Percentiles rank a stretch among this genome's conserved stretches.
Evolutionary conservation across 2,113 vertebrate genomes (phyloP).

Genomic region (Amazona guildingii): DNA sequence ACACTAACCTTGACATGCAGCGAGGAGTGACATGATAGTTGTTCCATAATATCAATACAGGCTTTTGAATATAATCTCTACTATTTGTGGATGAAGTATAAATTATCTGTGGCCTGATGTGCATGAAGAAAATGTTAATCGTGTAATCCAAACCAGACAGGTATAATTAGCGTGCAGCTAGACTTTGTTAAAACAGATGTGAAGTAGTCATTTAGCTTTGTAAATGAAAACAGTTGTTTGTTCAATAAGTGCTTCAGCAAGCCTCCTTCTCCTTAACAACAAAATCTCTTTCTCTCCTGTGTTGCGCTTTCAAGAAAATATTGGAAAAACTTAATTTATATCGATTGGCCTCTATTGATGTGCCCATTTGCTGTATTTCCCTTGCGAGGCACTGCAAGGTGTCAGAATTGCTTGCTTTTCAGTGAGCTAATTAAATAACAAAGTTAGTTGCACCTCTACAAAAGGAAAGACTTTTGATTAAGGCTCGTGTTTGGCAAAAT

Average conservation of each 20-base stretch:
- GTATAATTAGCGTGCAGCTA: background rate
- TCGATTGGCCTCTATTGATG: background rate
- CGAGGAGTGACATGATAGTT: background rate
- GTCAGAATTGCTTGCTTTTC: background rate
- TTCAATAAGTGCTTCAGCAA: background rate
- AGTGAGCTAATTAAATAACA: background rate
- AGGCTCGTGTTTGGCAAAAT: background rate
- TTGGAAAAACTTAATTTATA: background rate
- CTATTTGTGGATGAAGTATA: background rate
- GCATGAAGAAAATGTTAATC: background rate
- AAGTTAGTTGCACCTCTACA: background rate
- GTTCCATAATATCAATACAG: rapidly evolving
- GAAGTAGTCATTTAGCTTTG: background rate
- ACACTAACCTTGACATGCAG: background rate
- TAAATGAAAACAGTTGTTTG: background rate
- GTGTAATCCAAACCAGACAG: background rate
- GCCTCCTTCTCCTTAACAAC: background rate
- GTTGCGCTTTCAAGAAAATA: background rate
- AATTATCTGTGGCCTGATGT: background rate
- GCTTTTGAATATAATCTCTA: background rate
- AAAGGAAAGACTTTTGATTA: background rate
- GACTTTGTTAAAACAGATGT: background rate
- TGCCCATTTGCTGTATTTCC: background rate
- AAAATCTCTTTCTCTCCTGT: background rate
- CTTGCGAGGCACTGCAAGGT: background rate